Evolutionary conservation across 2,113 vertebrate genomes (phyloP).

Genomic region (Phylloscopus trochilus): DNA sequence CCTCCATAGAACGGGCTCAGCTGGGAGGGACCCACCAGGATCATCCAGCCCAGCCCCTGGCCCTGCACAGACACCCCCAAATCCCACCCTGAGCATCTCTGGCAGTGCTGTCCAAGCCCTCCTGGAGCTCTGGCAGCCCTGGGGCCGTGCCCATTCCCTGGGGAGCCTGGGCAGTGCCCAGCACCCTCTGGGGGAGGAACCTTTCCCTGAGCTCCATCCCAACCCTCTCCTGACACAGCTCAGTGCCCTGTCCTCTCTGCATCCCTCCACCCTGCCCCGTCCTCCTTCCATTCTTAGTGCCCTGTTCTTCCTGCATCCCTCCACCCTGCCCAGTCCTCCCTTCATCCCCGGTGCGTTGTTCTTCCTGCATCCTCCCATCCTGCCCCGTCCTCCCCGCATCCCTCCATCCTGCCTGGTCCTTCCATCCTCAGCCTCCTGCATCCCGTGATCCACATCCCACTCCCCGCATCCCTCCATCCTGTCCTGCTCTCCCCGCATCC

Average conservation of each 20-base stretch:
- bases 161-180: background rate
- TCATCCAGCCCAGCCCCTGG: background rate
- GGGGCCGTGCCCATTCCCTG: background rate
- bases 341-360: background rate
- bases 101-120: fast-evolving
- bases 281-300: background rate
- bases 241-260: fast-evolving
- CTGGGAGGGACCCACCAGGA: background rate
- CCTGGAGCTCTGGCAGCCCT: background rate
- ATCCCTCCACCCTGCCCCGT: too few species aligned
- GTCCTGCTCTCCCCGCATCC: background rate
- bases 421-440: too few species aligned
- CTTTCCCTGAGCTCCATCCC: background rate
- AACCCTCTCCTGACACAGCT: background rate
- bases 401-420: background rate
- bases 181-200: background rate
- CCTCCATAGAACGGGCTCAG: background rate
- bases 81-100: background rate
- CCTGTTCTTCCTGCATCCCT: background rate
- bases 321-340: fast-evolving
- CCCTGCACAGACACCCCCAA: background rate
- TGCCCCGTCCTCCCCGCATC: background rate
- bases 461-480: background rate
- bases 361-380: background rate
- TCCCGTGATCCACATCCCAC: too few species aligned